phyloP scores from a whole-genome alignment of 2,797 vertebrate genomes.

The Amniataba percoides region DNA sequence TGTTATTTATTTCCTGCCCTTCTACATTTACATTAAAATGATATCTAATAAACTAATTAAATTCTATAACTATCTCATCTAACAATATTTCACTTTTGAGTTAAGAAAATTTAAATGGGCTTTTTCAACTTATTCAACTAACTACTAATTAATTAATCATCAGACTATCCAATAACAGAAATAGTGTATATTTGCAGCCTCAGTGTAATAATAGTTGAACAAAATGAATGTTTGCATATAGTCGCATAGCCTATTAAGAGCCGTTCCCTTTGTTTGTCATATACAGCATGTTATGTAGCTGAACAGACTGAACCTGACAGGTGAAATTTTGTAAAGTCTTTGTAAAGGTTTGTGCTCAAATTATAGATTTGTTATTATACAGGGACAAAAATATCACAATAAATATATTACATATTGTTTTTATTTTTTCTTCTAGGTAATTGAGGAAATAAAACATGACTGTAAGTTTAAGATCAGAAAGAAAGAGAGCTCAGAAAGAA shows the following conservation, averaged over 20 bases:
- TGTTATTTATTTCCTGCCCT: not conserved
- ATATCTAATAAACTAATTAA: too few relatives aligned
- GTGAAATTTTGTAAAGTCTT: not conserved
- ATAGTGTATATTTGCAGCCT: not conserved
- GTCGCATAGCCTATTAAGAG: not conserved
- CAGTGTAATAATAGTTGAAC: not conserved
- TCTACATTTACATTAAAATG: not conserved
- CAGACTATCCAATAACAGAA: not conserved
- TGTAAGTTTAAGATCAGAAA: too few relatives aligned
- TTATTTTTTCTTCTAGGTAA: not conserved
- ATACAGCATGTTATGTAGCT: not conserved
- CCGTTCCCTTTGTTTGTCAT: not conserved
- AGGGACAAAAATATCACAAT: too few relatives aligned
- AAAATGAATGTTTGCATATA: not conserved
- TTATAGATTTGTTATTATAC: not conserved
- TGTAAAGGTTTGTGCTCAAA: too few relatives aligned
- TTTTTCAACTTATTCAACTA: not conserved
- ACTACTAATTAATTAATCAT: not conserved
- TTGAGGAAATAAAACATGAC: too few relatives aligned
- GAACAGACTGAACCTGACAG: not conserved
- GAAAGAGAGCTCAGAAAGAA: too few relatives aligned
- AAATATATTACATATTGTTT: too few relatives aligned
- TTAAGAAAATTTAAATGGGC: not conserved
- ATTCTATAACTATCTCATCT: too few relatives aligned
- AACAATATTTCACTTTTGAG: not conserved